Conservation (phyloP, 2,888 invertebrate species). For the Xestia ashworthii region DNA sequence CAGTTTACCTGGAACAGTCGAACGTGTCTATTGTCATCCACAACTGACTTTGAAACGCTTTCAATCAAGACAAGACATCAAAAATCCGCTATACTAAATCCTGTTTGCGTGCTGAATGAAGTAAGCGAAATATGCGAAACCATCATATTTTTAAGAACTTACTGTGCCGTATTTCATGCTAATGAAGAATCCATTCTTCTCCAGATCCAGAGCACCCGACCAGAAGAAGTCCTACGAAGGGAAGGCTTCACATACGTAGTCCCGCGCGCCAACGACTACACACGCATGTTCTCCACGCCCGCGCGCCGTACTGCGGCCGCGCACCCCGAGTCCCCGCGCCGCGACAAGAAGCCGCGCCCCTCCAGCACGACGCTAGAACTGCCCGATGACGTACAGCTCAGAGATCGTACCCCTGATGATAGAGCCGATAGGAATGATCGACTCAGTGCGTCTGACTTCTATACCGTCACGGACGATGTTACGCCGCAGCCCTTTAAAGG, state of each 20-base stretch:
- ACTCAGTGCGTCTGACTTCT: constrained; percentile 88
- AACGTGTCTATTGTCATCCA: background rate
- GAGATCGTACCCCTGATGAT: constrained; percentile 73
- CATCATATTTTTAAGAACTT: background rate
- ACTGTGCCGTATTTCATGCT: background rate
- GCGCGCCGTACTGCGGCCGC: constrained; percentile 85
- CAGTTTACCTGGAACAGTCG: background rate
- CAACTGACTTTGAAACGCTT: background rate
- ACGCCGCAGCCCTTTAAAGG: constrained; percentile 90
- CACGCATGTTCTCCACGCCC: constrained; percentile 88
- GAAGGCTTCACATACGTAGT: constrained; percentile 91
- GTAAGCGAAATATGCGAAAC: background rate
- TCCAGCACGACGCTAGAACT: constrained; percentile 62
- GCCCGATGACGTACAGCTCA: constrained; percentile 76
- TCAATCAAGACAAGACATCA: background rate
- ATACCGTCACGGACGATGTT: constrained; percentile 86
- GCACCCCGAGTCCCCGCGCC: constrained; percentile 85
- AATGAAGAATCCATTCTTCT: background rate
- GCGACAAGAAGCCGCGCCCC: constrained; percentile 87
- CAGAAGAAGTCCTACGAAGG: constrained; percentile 82
- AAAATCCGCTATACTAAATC: background rate
- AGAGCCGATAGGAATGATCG: constrained; percentile 69
- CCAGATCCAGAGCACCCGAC: constrained; percentile 73
- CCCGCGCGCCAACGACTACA: constrained; percentile 90
- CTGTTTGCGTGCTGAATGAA: background rate